phyloP scores from a whole-genome alignment of 2,888 invertebrate species.

The Loripinus fragilis region DNA sequence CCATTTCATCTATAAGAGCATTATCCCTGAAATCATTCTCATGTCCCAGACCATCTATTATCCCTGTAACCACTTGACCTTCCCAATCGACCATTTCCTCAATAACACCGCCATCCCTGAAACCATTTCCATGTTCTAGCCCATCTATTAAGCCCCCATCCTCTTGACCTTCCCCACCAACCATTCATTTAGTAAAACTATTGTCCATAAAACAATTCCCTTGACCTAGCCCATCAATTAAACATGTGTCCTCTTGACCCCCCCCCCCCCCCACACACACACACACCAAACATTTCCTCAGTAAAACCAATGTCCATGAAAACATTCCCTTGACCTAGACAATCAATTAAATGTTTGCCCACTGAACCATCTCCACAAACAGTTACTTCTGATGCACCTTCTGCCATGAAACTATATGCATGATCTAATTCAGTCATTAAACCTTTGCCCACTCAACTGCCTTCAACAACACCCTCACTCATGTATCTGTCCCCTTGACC shows the following conservation, averaged over 20 bases:
- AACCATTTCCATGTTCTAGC: too few species aligned
- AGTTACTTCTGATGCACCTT: not conserved
- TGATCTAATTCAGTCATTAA: not conserved
- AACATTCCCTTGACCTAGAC: not conserved
- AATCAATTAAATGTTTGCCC: not conserved
- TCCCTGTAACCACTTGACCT: not conserved
- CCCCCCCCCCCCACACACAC: not conserved
- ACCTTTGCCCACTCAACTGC: not conserved
- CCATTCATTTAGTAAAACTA: too few species aligned
- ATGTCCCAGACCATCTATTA: not conserved
- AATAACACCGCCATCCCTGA: not conserved
- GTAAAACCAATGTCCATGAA: not conserved
- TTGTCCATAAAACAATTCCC: not conserved
- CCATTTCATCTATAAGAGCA: not conserved
- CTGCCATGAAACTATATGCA: not conserved
- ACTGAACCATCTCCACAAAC: not conserved
- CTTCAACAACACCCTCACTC: not conserved
- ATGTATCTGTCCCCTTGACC: not conserved
- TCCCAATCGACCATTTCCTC: not conserved
- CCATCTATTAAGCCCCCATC: too few species aligned
- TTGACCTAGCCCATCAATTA: not conserved
- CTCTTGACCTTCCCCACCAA: too few species aligned
- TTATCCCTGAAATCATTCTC: not conserved
- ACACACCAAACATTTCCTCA: not conserved
- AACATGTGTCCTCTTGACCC: not conserved